phyloP scores from a whole-genome alignment of 53 echinoderm and acorn worm species.

The Mesocentrotus franciscanus region DNA sequence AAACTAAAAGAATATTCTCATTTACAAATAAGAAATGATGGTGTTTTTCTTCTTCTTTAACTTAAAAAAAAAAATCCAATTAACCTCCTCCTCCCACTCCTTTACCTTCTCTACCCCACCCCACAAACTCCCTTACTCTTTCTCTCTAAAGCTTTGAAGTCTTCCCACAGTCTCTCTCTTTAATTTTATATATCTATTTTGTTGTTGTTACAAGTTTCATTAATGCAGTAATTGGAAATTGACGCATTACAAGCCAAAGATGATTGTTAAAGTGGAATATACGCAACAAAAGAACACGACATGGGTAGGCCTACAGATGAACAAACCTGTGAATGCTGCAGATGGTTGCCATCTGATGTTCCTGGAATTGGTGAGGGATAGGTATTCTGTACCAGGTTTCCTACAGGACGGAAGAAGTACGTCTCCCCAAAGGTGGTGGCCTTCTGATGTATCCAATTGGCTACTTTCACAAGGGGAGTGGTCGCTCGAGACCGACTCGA shows the following conservation, averaged over 20 bases:
- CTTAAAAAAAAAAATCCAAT: too few relatives aligned
- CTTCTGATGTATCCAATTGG: constrained; percentile 83
- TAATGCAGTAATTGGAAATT: too few relatives aligned
- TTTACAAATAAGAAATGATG: neutral
- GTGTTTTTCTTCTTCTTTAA: too few relatives aligned
- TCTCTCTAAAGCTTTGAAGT: neutral
- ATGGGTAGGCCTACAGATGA: too few relatives aligned
- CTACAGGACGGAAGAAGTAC: constrained; percentile 80
- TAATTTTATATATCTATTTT: neutral
- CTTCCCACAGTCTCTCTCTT: neutral
- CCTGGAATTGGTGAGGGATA: neutral
- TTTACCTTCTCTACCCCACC: too few relatives aligned
- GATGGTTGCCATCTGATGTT: constrained; percentile 12
- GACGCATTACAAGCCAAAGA: too few relatives aligned
- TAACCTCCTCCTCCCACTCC: too few relatives aligned
- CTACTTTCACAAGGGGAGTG: constrained; percentile 71
- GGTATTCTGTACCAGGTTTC: constrained; percentile 50
- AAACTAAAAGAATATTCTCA: too few relatives aligned
- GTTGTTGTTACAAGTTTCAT: too few relatives aligned
- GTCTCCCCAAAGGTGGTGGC: constrained; percentile 78
- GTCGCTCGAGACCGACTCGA: neutral
- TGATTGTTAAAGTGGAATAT: too few relatives aligned
- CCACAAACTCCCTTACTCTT: neutral
- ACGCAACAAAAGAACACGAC: too few relatives aligned
- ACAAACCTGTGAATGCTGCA: neutral